These are phyloP conservation scores for Limenitis camilla DNA, from an alignment of 2,888 invertebrate species.

Conservation along the genomic window DNA sequence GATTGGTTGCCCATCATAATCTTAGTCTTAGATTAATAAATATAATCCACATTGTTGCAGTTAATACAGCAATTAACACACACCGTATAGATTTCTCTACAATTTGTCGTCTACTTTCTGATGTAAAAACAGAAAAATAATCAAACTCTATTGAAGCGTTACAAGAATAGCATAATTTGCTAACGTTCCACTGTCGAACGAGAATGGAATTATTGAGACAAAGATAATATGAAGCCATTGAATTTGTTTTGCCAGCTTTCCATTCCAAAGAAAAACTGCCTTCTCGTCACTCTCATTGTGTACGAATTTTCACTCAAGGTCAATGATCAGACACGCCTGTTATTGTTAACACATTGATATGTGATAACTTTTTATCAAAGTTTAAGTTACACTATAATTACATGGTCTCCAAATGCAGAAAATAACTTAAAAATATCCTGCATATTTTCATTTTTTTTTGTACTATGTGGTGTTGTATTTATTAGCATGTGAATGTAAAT, in stretches of 20 bases:
- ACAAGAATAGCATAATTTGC: constrained; percentile 47
- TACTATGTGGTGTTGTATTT: too few relatives aligned
- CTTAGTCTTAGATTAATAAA: background rate
- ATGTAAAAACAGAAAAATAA: constrained; percentile 51
- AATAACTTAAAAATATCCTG: too few relatives aligned
- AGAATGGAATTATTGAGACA: constrained; percentile 45
- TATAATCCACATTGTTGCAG: background rate
- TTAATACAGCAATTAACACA: constrained; percentile 5
- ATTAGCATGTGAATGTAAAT: too few relatives aligned
- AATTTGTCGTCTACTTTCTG: constrained; percentile 26
- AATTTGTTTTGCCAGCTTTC: constrained; percentile 54
- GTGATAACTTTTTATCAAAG: background rate
- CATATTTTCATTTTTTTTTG: too few relatives aligned
- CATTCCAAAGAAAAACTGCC: constrained; percentile 47
- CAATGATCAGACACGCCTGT: constrained; percentile 1
- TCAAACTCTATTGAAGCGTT: constrained; percentile 54
- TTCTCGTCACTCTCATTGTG: constrained; percentile 44
- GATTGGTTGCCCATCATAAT: too few relatives aligned
- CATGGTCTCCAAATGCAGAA: too few relatives aligned
- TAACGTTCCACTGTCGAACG: constrained; percentile 38
- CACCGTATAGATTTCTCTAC: constrained; percentile 38
- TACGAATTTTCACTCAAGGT: constrained; percentile 27
- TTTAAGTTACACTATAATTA: too few relatives aligned
- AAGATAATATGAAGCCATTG: constrained; percentile 40
- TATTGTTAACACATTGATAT: constrained; percentile 8